Evolutionary conservation across 2,888 invertebrate species (phyloP).

Genomic region (Drosophila atripex): DNA sequence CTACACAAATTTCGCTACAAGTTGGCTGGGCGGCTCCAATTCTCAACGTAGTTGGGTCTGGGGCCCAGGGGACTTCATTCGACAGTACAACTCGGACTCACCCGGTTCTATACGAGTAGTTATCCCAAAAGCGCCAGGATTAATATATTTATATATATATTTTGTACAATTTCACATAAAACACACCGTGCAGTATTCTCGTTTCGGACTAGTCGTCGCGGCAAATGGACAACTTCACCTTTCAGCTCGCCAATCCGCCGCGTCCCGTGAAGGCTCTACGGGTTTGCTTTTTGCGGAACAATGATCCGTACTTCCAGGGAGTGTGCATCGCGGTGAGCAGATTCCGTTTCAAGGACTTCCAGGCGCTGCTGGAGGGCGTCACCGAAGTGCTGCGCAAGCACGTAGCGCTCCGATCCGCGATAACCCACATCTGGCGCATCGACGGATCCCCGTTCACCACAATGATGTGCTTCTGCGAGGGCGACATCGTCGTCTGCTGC

Average conservation of each 20-base stretch:
- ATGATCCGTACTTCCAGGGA: not conserved
- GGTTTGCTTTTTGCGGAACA: not conserved
- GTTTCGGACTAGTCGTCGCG: not conserved
- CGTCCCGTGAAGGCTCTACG: not conserved
- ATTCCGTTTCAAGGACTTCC: not conserved
- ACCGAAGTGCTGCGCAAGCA: not conserved
- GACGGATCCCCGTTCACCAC: constrained; percentile 1
- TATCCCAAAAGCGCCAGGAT: too few relatives aligned
- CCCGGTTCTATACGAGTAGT: too few relatives aligned
- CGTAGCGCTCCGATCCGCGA: not conserved
- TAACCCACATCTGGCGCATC: not conserved
- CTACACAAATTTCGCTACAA: too few relatives aligned
- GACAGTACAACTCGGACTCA: too few relatives aligned
- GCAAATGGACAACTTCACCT: not conserved
- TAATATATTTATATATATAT: too few relatives aligned
- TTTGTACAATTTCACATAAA: too few relatives aligned
- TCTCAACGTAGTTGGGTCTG: too few relatives aligned
- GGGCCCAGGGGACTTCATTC: too few relatives aligned
- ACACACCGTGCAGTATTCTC: too few relatives aligned
- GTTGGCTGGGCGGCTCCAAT: too few relatives aligned
- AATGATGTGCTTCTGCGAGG: not conserved
- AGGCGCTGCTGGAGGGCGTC: not conserved
- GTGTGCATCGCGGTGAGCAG: not conserved
- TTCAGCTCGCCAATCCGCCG: not conserved
- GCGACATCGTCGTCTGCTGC: constrained; percentile 1